These are phyloP conservation scores for Pipa parva DNA, from an alignment of 2,113 vertebrate genomes.

Conservation along the genomic window DNA sequence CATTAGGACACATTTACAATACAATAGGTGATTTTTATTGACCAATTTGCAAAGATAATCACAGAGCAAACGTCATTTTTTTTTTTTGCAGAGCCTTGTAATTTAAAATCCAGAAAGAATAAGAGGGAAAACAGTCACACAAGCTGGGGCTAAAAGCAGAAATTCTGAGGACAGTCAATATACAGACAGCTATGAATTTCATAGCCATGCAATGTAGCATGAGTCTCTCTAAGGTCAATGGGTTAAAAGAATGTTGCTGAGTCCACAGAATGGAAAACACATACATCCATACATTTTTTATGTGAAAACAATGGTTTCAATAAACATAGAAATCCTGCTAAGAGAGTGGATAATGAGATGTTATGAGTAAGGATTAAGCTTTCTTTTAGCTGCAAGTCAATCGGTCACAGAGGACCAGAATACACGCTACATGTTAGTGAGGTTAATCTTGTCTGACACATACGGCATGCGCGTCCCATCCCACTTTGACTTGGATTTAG, in stretches of 20 bases:
- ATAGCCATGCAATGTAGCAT: no score
- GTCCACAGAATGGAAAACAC: conserved; percentile 10
- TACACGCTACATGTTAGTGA: conserved; percentile 26
- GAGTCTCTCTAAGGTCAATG: background rate
- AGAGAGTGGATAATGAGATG: conserved; percentile 36
- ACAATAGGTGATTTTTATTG: no score
- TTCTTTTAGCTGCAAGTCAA: conserved; percentile 26
- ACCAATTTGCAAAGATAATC: no score
- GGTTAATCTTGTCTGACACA: conserved; percentile 36
- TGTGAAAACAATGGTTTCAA: conserved; percentile 41
- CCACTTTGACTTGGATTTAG: conserved; percentile 30
- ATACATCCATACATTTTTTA: conserved; percentile 30
- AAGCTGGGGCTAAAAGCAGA: no score
- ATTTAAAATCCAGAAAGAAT: no score
- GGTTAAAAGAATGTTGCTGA: conserved; percentile 12
- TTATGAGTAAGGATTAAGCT: conserved; percentile 39
- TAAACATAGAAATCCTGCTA: conserved; percentile 41
- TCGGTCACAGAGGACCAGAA: conserved; percentile 28
- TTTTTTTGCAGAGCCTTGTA: no score
- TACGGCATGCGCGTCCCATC: conserved; percentile 17
- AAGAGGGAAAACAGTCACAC: no score
- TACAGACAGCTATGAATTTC: no score
- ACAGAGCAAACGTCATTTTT: no score
- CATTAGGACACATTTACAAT: no score
- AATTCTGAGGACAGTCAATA: no score